phyloP scores from a whole-genome alignment of 2,888 invertebrate genomes.

The Petrolisthes cinctipes region DNA sequence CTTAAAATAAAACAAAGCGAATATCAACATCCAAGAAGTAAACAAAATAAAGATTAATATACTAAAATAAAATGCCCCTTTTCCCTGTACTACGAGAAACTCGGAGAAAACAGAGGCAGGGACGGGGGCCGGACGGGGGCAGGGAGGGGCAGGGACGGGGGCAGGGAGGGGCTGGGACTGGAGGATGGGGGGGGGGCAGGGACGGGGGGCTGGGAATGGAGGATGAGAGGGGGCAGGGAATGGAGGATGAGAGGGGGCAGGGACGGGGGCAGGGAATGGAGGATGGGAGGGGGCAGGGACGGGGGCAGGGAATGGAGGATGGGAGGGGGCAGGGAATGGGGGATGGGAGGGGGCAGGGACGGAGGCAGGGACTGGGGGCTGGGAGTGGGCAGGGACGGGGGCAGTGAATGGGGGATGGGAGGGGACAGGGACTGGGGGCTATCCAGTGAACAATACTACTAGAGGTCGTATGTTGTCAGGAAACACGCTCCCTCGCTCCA shows the following conservation, averaged over 20 bases:
- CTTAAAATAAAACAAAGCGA: no score
- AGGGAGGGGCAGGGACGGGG: constrained; percentile 1
- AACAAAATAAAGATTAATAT: no score
- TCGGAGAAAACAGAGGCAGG: neutral
- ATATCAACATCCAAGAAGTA: no score
- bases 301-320: neutral
- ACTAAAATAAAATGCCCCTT: no score
- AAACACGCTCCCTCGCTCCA: no score
- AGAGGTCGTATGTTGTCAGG: no score
- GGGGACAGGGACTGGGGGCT: no score
- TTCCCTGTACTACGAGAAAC: neutral
- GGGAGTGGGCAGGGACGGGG: neutral
- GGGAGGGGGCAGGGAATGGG: no score
- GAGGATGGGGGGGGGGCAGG: neutral
- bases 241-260: neutral
- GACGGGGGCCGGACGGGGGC: neutral
- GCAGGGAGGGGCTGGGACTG: neutral
- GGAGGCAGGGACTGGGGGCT: neutral
- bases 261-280: neutral
- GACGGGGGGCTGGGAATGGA: neutral
- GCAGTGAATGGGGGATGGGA: neutral
- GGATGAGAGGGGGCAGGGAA: neutral
- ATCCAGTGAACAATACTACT: no score
- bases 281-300: neutral
- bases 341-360: no score